These are phyloP conservation scores for Fabriciana adippe DNA, from an alignment of 2,888 invertebrate species.

Conservation along the genomic window DNA sequence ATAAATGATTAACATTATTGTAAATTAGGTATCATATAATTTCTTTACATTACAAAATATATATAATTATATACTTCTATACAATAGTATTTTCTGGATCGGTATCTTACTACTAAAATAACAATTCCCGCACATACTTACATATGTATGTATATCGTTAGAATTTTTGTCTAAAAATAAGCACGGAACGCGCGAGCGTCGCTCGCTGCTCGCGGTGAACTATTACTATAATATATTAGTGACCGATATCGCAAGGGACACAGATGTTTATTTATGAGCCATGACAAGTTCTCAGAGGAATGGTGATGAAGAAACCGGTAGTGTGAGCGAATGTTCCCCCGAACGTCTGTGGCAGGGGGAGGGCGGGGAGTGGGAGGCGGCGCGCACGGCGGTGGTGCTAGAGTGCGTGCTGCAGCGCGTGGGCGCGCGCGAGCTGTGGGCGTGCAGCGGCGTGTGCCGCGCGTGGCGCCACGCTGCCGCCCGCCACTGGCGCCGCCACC, in stretches of 20 bases:
- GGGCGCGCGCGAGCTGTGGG: conserved; percentile 48
- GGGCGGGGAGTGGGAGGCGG: conserved; percentile 16
- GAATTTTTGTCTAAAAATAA: conserved; percentile 9
- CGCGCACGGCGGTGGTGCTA: conserved; percentile 42
- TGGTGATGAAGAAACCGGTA: neutral
- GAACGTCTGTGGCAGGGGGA: conserved; percentile 29
- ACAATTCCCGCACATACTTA: neutral
- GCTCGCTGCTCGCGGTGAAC: neutral
- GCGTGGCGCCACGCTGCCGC: conserved; percentile 59
- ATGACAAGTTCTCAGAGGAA: conserved; percentile 32
- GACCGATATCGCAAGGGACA: neutral
- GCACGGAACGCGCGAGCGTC: neutral
- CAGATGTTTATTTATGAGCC: neutral
- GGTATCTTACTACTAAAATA: no score
- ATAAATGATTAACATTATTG: no score
- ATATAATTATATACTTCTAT: no score
- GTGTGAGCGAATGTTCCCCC: neutral
- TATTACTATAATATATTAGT: neutral
- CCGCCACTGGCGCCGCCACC: conserved; percentile 56
- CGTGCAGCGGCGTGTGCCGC: conserved; percentile 53
- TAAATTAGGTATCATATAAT: no score
- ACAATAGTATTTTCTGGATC: no score
- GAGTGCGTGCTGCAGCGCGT: conserved; percentile 53
- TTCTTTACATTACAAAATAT: no score
- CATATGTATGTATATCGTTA: neutral